Conservation (phyloP, 2,888 invertebrate species). For the Geophilus truncorum region DNA sequence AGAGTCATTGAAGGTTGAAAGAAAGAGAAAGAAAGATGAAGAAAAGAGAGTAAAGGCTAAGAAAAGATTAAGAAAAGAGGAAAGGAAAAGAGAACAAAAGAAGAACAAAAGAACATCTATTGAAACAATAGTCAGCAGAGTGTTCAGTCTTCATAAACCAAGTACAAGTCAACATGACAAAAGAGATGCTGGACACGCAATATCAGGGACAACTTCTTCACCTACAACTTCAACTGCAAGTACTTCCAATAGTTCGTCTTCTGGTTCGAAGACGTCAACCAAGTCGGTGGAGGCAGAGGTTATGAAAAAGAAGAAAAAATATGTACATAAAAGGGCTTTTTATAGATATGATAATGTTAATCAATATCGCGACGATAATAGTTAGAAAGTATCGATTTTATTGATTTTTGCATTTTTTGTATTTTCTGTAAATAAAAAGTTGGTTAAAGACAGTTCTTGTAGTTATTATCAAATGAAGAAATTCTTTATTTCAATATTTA, state of each 20-base stretch:
- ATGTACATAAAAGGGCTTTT: background rate
- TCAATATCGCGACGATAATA: too few species aligned
- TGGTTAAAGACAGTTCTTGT: too few species aligned
- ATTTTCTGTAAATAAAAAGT: too few species aligned
- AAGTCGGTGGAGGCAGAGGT: background rate
- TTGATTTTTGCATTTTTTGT: too few species aligned
- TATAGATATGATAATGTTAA: background rate
- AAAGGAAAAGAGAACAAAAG: background rate
- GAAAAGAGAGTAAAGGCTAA: background rate
- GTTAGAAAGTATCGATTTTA: too few species aligned
- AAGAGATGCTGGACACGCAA: background rate
- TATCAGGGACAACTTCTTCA: background rate
- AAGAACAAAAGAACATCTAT: background rate
- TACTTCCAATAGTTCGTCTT: background rate
- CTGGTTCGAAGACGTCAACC: background rate
- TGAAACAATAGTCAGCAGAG: background rate
- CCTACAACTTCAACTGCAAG: background rate
- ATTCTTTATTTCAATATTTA: too few species aligned
- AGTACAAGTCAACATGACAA: background rate
- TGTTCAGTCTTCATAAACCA: background rate
- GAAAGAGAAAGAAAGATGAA: background rate
- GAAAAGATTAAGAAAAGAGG: background rate
- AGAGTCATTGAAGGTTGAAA: background rate
- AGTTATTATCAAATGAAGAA: too few species aligned
- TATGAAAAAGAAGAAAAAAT: background rate